Base-by-base conservation (phyloP, 1,140 invertebrate genomes). In the Diachasmimorpha longicaudata region DNA sequence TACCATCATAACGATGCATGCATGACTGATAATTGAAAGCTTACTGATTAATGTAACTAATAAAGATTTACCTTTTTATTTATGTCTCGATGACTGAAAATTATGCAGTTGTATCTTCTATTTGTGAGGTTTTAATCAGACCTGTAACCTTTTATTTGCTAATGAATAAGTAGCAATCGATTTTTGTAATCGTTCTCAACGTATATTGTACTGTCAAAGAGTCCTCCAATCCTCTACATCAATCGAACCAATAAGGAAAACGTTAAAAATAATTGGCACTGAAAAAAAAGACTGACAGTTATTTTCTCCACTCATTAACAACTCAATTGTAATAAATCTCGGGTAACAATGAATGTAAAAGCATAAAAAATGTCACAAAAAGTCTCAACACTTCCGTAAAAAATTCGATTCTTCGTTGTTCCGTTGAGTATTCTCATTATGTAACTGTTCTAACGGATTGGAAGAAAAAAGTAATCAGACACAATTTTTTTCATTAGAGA, bases 11-110 rank as follows among this genome's bases (percentile, higher is more conserved):
- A 63, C 23, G 23, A 63, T 21, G 19, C 52, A 31, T 25, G 31
- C 58, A 31, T 63, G 58, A 63, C 58, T 63, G 21, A 63, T 63
- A 63, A 63, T 63, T 63, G 58, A 63, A 63, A 14, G 58, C 58
- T 63, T 21, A 55, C 58, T 25, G 58, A 63, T 25, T 1, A 25
- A 16, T 25, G 58, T 63, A 8, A 63, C 58, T 63, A 63, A 63
- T 63, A 63, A 63, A 25, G 23, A 63, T 63, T 63, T 63, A 63
- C 19, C 23, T 4, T 31, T 55, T 55, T 55, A 42, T 42, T 52
- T 52, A 19, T 52, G 19, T 4, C 14, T 16, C n/a, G 48, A n/a
- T 16, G 48, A 52, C 48, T 52, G 48, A 16, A 16, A 52, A 52
- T 52, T 52, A 19, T 19, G n/a, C 1, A 19, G 48, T 52, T n/a